These are phyloP conservation scores for Rhimphoctona megacephalus DNA, from an alignment of 2,888 invertebrate genomes.

Conservation along the genomic window DNA sequence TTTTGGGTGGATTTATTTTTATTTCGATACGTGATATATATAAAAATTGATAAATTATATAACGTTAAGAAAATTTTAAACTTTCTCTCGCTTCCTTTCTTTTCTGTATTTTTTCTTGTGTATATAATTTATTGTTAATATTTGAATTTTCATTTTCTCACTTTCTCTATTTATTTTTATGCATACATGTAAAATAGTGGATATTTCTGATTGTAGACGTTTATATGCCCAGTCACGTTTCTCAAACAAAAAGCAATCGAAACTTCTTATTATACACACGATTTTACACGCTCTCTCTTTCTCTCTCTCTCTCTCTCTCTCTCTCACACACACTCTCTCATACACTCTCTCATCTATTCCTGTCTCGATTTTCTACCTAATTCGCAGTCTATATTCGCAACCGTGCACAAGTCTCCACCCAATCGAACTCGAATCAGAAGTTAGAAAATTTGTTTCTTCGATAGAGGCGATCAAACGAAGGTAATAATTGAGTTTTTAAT, in stretches of 20 bases:
- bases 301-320: too few relatives aligned
- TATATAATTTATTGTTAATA: neutral
- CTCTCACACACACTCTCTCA: neutral
- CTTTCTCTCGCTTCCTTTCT: neutral
- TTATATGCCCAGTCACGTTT: conserved; percentile 59
- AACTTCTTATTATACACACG: conserved; percentile 25
- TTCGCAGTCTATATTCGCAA: conserved; percentile 21
- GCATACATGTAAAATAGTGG: neutral
- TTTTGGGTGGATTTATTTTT: neutral
- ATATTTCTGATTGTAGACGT: conserved; percentile 28
- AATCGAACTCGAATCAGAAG: conserved; percentile 29
- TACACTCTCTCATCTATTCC: conserved; percentile 60
- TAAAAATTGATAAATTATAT: too few relatives aligned
- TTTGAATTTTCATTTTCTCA: neutral
- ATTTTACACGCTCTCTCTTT: conserved; percentile 11
- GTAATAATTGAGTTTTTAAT: neutral
- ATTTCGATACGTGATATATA: neutral
- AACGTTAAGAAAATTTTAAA: neutral
- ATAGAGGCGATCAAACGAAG: neutral
- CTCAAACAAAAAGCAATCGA: conserved; percentile 39
- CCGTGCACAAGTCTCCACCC: neutral
- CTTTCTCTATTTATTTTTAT: neutral
- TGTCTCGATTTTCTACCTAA: conserved; percentile 54
- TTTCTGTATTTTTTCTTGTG: neutral
- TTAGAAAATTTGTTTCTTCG: neutral